These are phyloP conservation scores for Pristiophorus japonicus DNA, from an alignment of 2,113 vertebrate species.

Conservation along the genomic window DNA sequence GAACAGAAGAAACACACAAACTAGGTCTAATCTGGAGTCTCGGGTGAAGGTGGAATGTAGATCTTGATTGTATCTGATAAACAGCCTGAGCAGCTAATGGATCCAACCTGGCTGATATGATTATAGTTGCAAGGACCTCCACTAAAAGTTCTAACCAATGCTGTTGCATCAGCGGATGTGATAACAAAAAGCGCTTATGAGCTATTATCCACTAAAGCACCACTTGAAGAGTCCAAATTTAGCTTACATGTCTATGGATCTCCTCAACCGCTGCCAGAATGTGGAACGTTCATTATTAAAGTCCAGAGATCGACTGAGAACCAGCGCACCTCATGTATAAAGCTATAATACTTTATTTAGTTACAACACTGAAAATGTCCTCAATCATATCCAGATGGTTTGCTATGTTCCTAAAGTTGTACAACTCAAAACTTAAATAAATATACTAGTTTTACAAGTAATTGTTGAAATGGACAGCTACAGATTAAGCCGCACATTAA, in stretches of 20 bases:
- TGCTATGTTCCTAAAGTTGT: background rate
- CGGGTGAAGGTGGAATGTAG: background rate
- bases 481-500: too few species aligned
- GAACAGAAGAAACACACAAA: background rate
- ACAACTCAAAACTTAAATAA: background rate
- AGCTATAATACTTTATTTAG: background rate
- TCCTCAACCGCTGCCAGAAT: background rate
- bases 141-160: background rate
- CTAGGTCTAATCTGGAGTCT: background rate
- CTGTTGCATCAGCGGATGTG: background rate
- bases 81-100: background rate
- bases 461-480: background rate
- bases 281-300: background rate
- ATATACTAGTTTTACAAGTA: background rate
- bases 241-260: background rate
- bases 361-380: background rate
- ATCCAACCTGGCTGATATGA: background rate
- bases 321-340: background rate
- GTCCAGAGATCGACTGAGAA: background rate
- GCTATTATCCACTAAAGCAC: background rate
- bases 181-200: background rate
- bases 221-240: background rate
- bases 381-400: background rate
- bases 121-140: background rate
- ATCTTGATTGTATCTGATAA: background rate